A percentile compares a stretch with the other conserved stretches of the same genome.
These are phyloP conservation scores for Hirudo medicinalis DNA, from an alignment of 1,140 invertebrate genomes.

Conservation along the genomic window DNA sequence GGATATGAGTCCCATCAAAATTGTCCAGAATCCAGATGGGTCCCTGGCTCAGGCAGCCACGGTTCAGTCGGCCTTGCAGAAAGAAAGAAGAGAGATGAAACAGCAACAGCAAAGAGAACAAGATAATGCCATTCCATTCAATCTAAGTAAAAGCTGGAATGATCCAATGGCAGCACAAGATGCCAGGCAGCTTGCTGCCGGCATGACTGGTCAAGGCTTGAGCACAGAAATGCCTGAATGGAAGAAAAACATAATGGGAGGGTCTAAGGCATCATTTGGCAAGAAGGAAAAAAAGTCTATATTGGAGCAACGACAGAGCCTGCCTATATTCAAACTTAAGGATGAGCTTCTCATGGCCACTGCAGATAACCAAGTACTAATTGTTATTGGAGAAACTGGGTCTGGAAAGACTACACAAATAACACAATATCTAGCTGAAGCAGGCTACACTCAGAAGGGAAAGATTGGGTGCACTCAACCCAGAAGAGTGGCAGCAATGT, in stretches of 20 bases:
- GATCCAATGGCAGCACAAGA: slow-evolving; percentile 79
- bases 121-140: slow-evolving; percentile 67
- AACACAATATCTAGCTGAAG: slow-evolving; percentile 94
- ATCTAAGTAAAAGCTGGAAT: slow-evolving; percentile 81
- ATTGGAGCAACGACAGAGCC: slow-evolving; percentile 83
- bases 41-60: slow-evolving; percentile 92
- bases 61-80: slow-evolving; percentile 96
- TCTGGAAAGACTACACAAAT: slow-evolving; percentile 99
- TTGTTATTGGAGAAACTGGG: slow-evolving; percentile 98
- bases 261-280: slow-evolving; percentile 94
- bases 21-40: slow-evolving; percentile 91
- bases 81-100: slow-evolving; percentile 65
- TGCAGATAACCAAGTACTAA: slow-evolving; percentile 89
- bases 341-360: slow-evolving; percentile 89
- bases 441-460: slow-evolving; percentile 76
- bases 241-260: slow-evolving; percentile 96
- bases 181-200: slow-evolving; percentile 55
- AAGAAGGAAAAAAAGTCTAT: slow-evolving; percentile 80
- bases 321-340: slow-evolving; percentile 90
- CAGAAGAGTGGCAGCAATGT: slow-evolving; percentile 93
- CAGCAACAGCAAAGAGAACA: slow-evolving; percentile 59
- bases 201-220: slow-evolving; percentile 44
- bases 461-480: slow-evolving; percentile 97
- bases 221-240: slow-evolving; percentile 78
- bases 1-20: slow-evolving; percentile 84